Conservation (phyloP, 2,113 vertebrate species). For the Semnornis frantzii region DNA sequence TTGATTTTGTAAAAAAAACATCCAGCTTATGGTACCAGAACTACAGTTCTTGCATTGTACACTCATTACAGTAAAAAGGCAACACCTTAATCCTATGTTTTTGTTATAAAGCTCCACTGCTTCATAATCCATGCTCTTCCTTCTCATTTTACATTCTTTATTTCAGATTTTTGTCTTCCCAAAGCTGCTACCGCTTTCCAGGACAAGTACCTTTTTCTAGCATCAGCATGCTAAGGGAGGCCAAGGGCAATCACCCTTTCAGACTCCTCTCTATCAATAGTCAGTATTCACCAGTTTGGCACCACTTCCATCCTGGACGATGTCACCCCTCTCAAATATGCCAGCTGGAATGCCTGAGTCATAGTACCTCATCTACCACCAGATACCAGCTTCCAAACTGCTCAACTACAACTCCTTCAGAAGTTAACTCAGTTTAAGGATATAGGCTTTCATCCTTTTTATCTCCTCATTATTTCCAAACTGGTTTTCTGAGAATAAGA, state of each 20-base stretch:
- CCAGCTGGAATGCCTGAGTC: neutral
- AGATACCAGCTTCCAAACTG: neutral
- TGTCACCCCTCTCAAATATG: neutral
- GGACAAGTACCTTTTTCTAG: neutral
- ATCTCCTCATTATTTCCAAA: neutral
- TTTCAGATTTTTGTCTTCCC: neutral
- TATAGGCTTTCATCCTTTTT: neutral
- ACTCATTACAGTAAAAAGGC: neutral
- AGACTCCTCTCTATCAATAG: neutral
- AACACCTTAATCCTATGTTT: neutral
- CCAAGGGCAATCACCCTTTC: neutral
- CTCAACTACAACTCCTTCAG: neutral
- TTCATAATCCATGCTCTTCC: neutral
- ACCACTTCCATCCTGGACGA: neutral
- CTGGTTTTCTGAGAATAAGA: neutral
- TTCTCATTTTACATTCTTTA: accelerated
- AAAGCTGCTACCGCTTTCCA: neutral
- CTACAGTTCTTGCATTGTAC: neutral
- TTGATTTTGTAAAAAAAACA: neutral
- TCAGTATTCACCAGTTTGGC: neutral
- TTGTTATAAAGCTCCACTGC: neutral
- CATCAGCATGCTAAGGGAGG: accelerated
- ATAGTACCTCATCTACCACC: neutral
- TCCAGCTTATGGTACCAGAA: neutral
- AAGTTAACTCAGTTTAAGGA: neutral